phyloP scores from a whole-genome alignment of 2,888 invertebrate species.

The Molanna angustata region DNA sequence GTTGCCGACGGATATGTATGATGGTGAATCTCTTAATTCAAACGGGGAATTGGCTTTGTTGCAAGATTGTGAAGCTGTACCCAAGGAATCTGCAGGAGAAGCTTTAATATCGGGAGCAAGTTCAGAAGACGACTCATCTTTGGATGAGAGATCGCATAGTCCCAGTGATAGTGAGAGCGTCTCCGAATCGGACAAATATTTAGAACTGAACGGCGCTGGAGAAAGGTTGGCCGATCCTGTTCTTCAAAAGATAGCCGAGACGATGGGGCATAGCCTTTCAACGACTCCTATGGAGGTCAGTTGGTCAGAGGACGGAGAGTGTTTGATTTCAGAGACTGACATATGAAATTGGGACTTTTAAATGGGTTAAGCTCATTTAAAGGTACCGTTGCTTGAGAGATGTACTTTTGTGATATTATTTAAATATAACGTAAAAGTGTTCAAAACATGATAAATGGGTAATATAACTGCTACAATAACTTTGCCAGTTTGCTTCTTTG shows the following conservation, averaged over 20 bases:
- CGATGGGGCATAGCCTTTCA: conserved; percentile 26
- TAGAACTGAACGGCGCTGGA: conserved; percentile 25
- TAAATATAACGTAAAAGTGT: conserved; percentile 8
- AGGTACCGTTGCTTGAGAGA: conserved; percentile 3
- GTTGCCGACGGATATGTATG: conserved; percentile 11
- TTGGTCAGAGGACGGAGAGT: conserved; percentile 35
- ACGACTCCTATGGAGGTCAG: conserved; percentile 35
- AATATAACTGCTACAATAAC: too few species aligned
- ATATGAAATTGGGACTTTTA: conserved; percentile 34
- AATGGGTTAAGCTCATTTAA: conserved; percentile 25
- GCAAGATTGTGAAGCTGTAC: conserved; percentile 37
- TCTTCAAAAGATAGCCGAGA: conserved; percentile 30
- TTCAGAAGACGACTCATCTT: conserved; percentile 51
- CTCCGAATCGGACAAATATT: conserved; percentile 27
- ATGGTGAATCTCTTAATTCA: conserved; percentile 14
- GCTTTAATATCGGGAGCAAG: conserved; percentile 65
- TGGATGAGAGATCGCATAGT: conserved; percentile 31
- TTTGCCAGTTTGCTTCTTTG: too few species aligned
- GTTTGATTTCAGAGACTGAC: conserved; percentile 29
- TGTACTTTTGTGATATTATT: conserved; percentile 5
- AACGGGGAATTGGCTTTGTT: conserved; percentile 26
- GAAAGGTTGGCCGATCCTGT: conserved; percentile 29
- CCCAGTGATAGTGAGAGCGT: conserved; percentile 31
- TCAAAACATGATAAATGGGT: too few species aligned
- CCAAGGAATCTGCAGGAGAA: conserved; percentile 64